Base-by-base conservation (phyloP, 2,888 invertebrate genomes). In the Drosophila aldrichi region DNA sequence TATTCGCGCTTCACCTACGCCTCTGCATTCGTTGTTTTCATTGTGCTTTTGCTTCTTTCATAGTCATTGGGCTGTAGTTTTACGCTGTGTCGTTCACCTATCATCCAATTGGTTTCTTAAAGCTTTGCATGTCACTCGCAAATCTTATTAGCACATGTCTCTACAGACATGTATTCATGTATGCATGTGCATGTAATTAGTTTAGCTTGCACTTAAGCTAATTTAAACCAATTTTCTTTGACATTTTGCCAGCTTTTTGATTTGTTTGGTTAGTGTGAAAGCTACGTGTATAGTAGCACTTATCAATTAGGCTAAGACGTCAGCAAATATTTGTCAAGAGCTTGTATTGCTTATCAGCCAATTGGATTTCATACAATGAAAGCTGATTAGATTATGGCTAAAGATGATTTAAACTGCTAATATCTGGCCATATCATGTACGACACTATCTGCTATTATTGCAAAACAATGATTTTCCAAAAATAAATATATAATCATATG, bases 201-300 rank as follows among this genome's bases (percentile, higher is more conserved):
- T 46, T 22, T 43, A 20, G 56, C 40, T 56, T 62, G 60, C 29
- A 25, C 34, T 48, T 62, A 41, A 20, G 56, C 57, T 43, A 29
- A 34, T 59, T 56, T 20, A 29, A 22, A 25, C 34, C 61, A 66
- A 61, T 41, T 49, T 51, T 34, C 44, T 51, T 74, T 81, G 81
- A 75, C 38, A 0, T 7, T 41, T 32, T 55, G 82, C 78, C 79
- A 74, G 77, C 57, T 79, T 55, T 61, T 66, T 68, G 64, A 68
- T 40, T 20, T 44, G 48, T 41, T 59, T 58, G 43, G 59, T 60
- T 75, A 34, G 16, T 20, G 20, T 51, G 43, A 44, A 34, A 52
- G 41, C 18, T 43, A 20, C 8, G 16, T 56, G 8, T 43, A 64
- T 66, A 20, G 18, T 41, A 55, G 32, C 34, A 55, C 46, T 66